Conservation (phyloP, 2,113 vertebrate genomes). For the Nesoenas mayeri region DNA sequence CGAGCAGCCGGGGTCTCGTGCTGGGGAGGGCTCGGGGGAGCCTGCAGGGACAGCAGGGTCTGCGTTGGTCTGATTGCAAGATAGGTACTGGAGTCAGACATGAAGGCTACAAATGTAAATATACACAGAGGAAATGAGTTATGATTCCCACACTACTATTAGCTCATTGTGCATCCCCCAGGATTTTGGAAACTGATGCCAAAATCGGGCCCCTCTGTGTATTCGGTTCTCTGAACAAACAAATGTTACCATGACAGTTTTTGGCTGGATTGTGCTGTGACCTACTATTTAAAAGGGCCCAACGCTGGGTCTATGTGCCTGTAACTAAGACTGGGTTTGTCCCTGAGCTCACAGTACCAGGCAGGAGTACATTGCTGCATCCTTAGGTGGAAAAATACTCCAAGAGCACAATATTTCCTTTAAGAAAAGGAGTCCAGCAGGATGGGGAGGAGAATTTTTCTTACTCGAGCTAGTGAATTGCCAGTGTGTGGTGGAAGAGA, state of each 20-base stretch:
- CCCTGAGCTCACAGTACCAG: not conserved
- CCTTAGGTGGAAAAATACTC: not conserved
- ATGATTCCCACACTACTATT: conserved; percentile 54
- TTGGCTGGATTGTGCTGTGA: conserved; percentile 5
- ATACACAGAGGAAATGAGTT: conserved; percentile 40
- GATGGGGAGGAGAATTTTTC: not conserved
- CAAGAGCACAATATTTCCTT: not conserved
- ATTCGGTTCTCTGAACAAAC: conserved; percentile 37
- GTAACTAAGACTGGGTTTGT: not conserved
- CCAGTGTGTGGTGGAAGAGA: not conserved
- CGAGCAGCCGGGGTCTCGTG: not conserved
- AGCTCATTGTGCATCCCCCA: conserved; percentile 42
- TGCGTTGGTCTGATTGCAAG: not conserved
- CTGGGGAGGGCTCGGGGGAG: not conserved
- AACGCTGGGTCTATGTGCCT: not conserved
- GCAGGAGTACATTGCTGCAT: not conserved
- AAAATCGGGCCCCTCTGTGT: conserved; percentile 32
- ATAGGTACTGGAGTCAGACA: conserved; percentile 12
- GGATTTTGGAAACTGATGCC: conserved; percentile 33
- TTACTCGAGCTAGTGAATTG: not conserved
- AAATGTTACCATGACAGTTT: conserved; percentile 45
- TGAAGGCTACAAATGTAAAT: conserved; percentile 22
- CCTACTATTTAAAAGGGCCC: not conserved
- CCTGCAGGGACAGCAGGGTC: not conserved
- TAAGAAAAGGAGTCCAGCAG: not conserved